These are phyloP conservation scores for Podilymbus podiceps DNA, from an alignment of 2,113 vertebrate genomes.

Conservation along the genomic window DNA sequence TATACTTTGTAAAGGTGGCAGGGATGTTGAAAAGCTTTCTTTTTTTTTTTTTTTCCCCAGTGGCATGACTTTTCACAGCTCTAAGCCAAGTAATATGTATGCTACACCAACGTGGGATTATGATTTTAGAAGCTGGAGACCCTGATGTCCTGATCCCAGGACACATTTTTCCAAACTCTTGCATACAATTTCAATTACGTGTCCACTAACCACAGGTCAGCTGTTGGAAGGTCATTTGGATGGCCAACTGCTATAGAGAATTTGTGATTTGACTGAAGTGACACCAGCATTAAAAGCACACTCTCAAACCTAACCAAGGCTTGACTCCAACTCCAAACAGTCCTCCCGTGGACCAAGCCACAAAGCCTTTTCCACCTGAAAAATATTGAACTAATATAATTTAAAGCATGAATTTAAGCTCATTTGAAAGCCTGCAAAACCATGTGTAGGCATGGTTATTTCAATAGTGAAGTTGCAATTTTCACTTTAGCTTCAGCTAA, in stretches of 20 bases:
- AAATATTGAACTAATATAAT: neutral
- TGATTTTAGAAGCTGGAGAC: neutral
- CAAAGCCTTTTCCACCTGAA: neutral
- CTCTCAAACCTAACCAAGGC: neutral
- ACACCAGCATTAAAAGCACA: neutral
- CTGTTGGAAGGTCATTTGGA: neutral
- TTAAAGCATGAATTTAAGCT: conserved; percentile 13
- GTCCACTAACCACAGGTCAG: rapidly evolving
- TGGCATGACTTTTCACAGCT: neutral
- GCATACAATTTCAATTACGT: neutral
- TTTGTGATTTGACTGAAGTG: neutral
- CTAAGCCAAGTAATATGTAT: rapidly evolving
- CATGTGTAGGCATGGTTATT: neutral
- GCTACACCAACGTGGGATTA: neutral
- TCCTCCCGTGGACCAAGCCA: neutral
- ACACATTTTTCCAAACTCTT: neutral
- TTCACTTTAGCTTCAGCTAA: conserved; percentile 4
- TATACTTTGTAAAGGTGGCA: neutral
- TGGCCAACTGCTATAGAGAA: neutral
- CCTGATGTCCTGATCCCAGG: neutral
- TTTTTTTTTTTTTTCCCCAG: neutral
- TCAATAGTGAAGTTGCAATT: neutral
- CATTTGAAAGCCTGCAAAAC: neutral
- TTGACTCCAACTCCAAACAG: neutral
- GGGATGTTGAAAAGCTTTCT: neutral